phyloP scores from a whole-genome alignment of 2,113 vertebrate genomes.

The Cichladusa arquata region DNA sequence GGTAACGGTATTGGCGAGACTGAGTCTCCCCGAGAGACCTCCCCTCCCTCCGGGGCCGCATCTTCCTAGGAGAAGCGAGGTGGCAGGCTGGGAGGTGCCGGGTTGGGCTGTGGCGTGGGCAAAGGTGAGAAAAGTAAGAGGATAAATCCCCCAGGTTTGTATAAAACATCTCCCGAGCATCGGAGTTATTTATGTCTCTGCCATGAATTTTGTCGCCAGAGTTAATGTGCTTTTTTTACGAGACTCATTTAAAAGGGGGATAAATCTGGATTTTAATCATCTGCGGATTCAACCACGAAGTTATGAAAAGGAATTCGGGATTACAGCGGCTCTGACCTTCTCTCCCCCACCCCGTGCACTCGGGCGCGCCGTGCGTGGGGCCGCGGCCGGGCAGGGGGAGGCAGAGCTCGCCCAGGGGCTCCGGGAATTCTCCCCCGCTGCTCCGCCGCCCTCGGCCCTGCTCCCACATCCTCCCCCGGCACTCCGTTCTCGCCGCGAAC shows the following conservation, averaged over 20 bases:
- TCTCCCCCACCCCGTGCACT: background rate
- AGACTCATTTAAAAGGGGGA: background rate
- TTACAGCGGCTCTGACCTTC: background rate
- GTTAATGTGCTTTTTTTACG: background rate
- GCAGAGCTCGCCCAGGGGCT: background rate
- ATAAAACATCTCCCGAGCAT: background rate
- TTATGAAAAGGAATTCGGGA: background rate
- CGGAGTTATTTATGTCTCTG: background rate
- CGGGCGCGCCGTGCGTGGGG: background rate
- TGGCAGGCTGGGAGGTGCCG: background rate
- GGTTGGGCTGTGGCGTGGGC: background rate
- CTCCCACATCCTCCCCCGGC: background rate
- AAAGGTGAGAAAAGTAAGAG: background rate
- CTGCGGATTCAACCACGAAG: background rate
- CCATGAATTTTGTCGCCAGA: background rate
- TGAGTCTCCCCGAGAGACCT: background rate
- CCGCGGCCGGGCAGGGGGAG: background rate
- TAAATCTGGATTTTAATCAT: background rate
- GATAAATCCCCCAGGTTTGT: background rate
- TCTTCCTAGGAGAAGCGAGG: background rate
- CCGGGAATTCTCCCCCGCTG: background rate
- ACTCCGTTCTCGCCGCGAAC: background rate
- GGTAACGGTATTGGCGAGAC: background rate
- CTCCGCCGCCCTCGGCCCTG: background rate
- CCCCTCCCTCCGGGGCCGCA: background rate